These are phyloP conservation scores for Allobates femoralis DNA, from an alignment of 2,797 vertebrate species.

Conservation along the genomic window DNA sequence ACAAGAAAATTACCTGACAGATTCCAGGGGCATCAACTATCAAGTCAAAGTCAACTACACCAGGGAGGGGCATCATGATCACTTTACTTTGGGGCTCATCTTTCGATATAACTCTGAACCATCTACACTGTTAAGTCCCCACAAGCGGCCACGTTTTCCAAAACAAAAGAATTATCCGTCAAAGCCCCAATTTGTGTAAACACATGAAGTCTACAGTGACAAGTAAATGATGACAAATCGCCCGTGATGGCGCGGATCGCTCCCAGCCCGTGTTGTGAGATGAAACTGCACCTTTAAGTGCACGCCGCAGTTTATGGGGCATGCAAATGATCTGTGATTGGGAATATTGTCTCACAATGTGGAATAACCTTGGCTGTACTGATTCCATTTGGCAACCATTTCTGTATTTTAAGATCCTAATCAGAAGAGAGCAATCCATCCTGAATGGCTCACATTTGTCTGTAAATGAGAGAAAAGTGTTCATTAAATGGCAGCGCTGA, in stretches of 20 bases:
- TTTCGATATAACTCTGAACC: too few species aligned
- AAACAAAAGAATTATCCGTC: not conserved
- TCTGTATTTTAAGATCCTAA: slow-evolving; percentile 66
- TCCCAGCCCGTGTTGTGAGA: slow-evolving; percentile 1
- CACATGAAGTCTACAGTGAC: not conserved
- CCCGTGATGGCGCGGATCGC: not conserved
- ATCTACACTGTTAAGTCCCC: not conserved
- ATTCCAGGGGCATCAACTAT: too few species aligned
- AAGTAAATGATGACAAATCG: not conserved
- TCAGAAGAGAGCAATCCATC: slow-evolving; percentile 66
- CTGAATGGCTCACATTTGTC: slow-evolving; percentile 71
- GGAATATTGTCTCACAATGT: slow-evolving; percentile 50
- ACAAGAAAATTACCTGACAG: too few species aligned
- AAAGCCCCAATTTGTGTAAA: not conserved
- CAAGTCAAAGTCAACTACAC: too few species aligned
- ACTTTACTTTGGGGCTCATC: too few species aligned
- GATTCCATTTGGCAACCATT: slow-evolving; percentile 64
- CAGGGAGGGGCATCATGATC: too few species aligned
- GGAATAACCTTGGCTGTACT: slow-evolving; percentile 34
- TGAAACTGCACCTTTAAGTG: slow-evolving; percentile 10
- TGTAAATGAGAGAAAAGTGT: slow-evolving; percentile 70
- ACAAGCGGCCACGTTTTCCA: not conserved
- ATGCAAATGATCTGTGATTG: slow-evolving; percentile 44
- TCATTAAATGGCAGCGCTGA: slow-evolving; percentile 69
- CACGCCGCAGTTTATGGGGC: slow-evolving; percentile 25